These are phyloP conservation scores for Spatulosminthurus flaviceps DNA, from an alignment of 2,888 invertebrate genomes.

Conservation along the genomic window DNA sequence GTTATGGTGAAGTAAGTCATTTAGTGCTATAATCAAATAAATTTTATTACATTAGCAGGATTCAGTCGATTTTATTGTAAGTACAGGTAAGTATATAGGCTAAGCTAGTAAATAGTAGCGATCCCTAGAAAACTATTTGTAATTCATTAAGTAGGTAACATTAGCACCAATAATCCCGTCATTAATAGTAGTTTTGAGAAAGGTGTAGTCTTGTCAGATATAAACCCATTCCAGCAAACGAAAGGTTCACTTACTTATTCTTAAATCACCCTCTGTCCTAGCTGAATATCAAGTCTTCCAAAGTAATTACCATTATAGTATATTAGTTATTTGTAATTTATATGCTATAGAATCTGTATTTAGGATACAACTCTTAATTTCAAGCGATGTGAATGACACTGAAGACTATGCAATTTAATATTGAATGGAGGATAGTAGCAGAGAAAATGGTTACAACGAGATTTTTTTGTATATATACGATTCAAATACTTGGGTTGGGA, in stretches of 20 bases:
- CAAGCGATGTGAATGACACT: background rate
- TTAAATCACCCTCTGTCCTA: too few relatives aligned
- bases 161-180: constrained; percentile 25
- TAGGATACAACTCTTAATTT: background rate
- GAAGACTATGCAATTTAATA: background rate
- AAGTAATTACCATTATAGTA: too few relatives aligned
- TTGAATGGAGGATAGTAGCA: background rate
- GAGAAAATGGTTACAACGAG: too few relatives aligned
- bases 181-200: background rate
- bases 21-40: background rate
- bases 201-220: background rate
- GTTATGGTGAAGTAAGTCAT: too few relatives aligned
- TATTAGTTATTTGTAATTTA: background rate
- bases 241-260: background rate
- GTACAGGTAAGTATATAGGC: constrained; percentile 28
- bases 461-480: too few relatives aligned
- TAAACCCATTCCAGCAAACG: constrained; percentile 10
- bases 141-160: background rate
- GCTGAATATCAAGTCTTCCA: too few relatives aligned
- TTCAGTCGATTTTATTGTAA: constrained; percentile 28
- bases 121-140: constrained; percentile 14
- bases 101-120: constrained; percentile 15
- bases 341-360: background rate
- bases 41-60: background rate
- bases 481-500: too few relatives aligned